phyloP scores from a whole-genome alignment of 1,140 invertebrate genomes.

The Drosophila mojavensis region DNA sequence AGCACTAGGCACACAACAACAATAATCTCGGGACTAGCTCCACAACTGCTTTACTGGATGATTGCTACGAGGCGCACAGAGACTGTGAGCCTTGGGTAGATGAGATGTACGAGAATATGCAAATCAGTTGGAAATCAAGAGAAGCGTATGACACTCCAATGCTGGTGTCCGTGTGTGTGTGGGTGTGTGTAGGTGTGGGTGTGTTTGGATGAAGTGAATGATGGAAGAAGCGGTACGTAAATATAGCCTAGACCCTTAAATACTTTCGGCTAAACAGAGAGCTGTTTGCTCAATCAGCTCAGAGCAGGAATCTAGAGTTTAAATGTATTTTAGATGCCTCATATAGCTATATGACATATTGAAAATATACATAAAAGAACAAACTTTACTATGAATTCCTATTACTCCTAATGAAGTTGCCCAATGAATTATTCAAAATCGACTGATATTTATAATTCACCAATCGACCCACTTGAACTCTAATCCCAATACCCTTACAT shows the following conservation, averaged over 20 bases:
- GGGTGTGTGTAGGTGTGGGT: neutral
- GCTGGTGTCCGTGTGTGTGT: neutral
- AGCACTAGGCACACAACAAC: constrained; percentile 19
- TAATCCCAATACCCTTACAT: too few relatives aligned
- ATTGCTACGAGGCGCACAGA: neutral
- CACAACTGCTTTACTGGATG: constrained; percentile 6
- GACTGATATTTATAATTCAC: too few relatives aligned
- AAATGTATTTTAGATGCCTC: too few relatives aligned
- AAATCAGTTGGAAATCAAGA: constrained; percentile 33
- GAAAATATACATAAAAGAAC: too few relatives aligned
- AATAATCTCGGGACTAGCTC: constrained; percentile 7
- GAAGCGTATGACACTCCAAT: constrained; percentile 16
- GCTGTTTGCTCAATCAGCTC: too few relatives aligned
- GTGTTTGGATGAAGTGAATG: constrained; percentile 6
- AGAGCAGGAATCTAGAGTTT: too few relatives aligned
- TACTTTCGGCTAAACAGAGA: neutral
- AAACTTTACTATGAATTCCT: too few relatives aligned
- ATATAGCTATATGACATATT: too few relatives aligned
- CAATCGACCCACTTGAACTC: too few relatives aligned
- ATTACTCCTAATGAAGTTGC: too few relatives aligned
- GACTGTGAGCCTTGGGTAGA: constrained; percentile 20
- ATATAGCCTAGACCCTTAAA: neutral
- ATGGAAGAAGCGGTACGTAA: constrained; percentile 41
- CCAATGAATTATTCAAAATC: too few relatives aligned
- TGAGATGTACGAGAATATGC: constrained; percentile 37